Evolutionary conservation across 2,113 vertebrate genomes (phyloP), one percentile per base, ranked within the genome.

Genomic region (Anguilla japonica): DNA sequence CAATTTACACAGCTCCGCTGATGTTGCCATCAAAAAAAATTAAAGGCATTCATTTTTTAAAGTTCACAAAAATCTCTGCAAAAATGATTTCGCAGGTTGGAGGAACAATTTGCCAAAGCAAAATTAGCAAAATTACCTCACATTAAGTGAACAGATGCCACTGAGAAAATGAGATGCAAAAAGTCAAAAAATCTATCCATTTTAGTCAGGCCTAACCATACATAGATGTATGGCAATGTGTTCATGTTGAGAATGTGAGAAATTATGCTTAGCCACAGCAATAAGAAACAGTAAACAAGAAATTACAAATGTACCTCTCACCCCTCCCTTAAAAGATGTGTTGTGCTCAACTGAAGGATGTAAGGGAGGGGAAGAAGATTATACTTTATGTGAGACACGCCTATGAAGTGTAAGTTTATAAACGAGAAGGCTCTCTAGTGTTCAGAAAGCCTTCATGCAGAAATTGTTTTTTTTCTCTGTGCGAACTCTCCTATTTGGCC

Each of bases 11-110:
- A 98, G 97, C 97, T 96, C 96, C 96, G 96, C 97, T 99, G 98
- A 98, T 99, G 97, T 98, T 99, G 97, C 98, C 98, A 99, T 99
- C 98, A 99, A 99, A 97, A 96, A 98, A 99, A 99, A 99, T 99
- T 99, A 99, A 99, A 99, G 97, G 97, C 98, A 98, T 99, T 99
- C 97, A 99, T 99, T 99, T 99, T 98, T 98, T 97, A 98, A 97
- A 97, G 96, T 98, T 99, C 96, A 97, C 96, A 95, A 93, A 99
- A 99, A 97, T 98, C 97, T 96, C n/a, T 95, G 95, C 96, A 97
- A 97, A 98, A 99, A 98, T 98, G 97, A 98, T 98, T 97, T 97
- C 96, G 96, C 97, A 97, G 97, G 98, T 98, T 97, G 96, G 94
- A 96, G 96, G 97, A 98, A 97, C 97, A 97, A 98, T 99, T 98